Conservation (phyloP, 2,797 vertebrate genomes). For the Amblyopsis hoosieri region DNA sequence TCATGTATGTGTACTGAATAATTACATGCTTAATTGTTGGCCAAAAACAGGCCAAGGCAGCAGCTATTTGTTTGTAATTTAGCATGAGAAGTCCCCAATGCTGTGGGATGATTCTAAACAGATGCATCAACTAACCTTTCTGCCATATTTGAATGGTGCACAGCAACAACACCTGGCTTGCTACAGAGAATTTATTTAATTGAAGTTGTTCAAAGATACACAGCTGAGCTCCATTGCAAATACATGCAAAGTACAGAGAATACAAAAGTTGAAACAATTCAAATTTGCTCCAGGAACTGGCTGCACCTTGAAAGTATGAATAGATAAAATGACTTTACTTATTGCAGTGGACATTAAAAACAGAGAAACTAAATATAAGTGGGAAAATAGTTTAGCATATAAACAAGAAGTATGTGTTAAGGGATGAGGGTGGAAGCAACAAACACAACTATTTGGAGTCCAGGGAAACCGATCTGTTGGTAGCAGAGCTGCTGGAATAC, state of each 20-base stretch:
- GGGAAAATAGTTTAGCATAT: too few relatives aligned
- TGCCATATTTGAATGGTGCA: conserved; percentile 6
- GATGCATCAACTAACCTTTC: conserved; percentile 17
- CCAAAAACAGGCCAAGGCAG: conserved; percentile 44
- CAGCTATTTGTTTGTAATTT: conserved; percentile 50
- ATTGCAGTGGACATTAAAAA: too few relatives aligned
- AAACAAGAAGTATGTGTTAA: background rate
- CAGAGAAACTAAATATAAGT: too few relatives aligned
- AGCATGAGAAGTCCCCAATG: conserved; percentile 39
- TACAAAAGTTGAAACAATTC: too few relatives aligned
- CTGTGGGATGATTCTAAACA: conserved; percentile 23
- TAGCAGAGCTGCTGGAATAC: too few relatives aligned
- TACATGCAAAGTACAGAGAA: background rate
- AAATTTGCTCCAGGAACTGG: too few relatives aligned
- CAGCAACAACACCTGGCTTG: background rate
- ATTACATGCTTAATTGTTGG: conserved; percentile 61
- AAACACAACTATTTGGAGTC: background rate
- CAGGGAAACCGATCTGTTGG: too few relatives aligned
- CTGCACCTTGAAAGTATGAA: too few relatives aligned
- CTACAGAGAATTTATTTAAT: too few relatives aligned
- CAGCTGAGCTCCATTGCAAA: too few relatives aligned
- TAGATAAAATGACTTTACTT: too few relatives aligned
- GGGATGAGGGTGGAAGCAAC: background rate
- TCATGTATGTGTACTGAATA: conserved; percentile 48
- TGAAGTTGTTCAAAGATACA: too few relatives aligned